Percentiles rank a stretch among this genome's conserved stretches.
Conservation (phyloP, 1,140 invertebrate genomes). For the Brachionus calyciflorus region DNA sequence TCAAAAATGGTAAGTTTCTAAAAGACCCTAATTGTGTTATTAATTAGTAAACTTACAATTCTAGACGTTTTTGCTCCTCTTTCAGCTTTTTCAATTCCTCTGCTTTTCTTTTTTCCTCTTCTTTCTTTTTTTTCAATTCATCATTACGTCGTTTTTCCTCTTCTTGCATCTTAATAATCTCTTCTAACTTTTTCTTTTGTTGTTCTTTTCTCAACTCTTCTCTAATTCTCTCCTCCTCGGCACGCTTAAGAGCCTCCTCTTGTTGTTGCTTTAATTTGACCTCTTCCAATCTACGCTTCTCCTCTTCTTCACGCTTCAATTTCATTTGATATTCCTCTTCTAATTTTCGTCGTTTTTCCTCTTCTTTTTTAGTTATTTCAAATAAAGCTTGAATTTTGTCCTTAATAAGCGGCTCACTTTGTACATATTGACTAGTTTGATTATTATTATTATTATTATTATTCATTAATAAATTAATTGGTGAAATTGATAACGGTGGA, state of each 20-base stretch:
- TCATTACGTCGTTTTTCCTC: slow-evolving; percentile 26
- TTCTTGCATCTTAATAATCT: slow-evolving; percentile 20
- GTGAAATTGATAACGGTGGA: slow-evolving; percentile 22
- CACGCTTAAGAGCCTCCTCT: slow-evolving; percentile 23
- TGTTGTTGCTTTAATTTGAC: slow-evolving; percentile 12
- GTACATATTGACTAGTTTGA: too few species aligned
- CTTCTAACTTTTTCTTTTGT: slow-evolving; percentile 5
- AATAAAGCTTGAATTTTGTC: slow-evolving; percentile 44
- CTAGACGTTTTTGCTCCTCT: slow-evolving; percentile 13
- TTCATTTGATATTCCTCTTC: slow-evolving; percentile 43
- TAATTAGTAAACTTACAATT: slow-evolving; percentile 23
- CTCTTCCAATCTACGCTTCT: slow-evolving; percentile 15
- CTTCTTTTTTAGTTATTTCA: slow-evolving; percentile 32
- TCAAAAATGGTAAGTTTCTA: too few species aligned
- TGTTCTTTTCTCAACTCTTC: slow-evolving; percentile 44
- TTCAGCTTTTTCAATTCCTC: slow-evolving; percentile 32
- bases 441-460: too few species aligned
- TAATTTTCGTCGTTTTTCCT: slow-evolving; percentile 41
- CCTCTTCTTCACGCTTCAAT: slow-evolving; percentile 22
- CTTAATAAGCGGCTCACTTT: neutral
- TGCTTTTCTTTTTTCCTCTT: slow-evolving; percentile 17
- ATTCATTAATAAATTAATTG: neutral
- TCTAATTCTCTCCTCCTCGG: slow-evolving; percentile 9
- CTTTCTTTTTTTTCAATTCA: slow-evolving; percentile 33
- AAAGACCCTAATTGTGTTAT: too few species aligned